Evolutionary conservation across 2,888 invertebrate species (phyloP).

Genomic region (Polietes domitor): DNA sequence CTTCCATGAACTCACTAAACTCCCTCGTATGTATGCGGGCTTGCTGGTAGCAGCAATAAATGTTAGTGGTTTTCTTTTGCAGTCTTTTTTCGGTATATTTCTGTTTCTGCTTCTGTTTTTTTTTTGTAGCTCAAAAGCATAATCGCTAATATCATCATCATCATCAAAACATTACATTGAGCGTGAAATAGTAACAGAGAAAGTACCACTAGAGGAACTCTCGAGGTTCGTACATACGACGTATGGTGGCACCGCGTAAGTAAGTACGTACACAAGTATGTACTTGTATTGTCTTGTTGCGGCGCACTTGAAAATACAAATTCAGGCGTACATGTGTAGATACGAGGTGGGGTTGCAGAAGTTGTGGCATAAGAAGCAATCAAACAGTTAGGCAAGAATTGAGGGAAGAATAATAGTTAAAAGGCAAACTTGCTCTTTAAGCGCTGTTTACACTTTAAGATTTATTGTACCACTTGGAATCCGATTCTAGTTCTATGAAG

Average conservation of each 20-base stretch:
- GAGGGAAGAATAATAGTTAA: too few species aligned
- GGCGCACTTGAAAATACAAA: not conserved
- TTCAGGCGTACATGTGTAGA: not conserved
- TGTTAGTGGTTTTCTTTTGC: conserved; percentile 17
- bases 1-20: conserved; percentile 22
- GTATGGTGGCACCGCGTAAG: not conserved
- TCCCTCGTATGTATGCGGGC: conserved; percentile 8
- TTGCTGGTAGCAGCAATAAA: conserved; percentile 29
- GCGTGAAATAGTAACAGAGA: conserved; percentile 79
- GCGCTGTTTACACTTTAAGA: too few species aligned
- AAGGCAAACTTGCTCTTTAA: too few species aligned
- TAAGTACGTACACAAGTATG: not conserved
- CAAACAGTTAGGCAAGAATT: too few species aligned
- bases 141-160: conserved; percentile 52
- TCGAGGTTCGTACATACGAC: not conserved
- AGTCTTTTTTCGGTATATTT: conserved; percentile 10
- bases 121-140: conserved; percentile 46
- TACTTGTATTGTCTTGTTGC: not conserved
- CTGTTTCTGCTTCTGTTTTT: not conserved
- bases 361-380: too few species aligned
- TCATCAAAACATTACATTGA: conserved; percentile 78
- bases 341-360: too few species aligned
- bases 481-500: too few species aligned
- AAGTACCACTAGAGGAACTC: conserved; percentile 70
- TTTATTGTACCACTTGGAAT: too few species aligned